These are phyloP conservation scores for Avahi laniger DNA, from an alignment of 2,797 vertebrate genomes.

Conservation along the genomic window DNA sequence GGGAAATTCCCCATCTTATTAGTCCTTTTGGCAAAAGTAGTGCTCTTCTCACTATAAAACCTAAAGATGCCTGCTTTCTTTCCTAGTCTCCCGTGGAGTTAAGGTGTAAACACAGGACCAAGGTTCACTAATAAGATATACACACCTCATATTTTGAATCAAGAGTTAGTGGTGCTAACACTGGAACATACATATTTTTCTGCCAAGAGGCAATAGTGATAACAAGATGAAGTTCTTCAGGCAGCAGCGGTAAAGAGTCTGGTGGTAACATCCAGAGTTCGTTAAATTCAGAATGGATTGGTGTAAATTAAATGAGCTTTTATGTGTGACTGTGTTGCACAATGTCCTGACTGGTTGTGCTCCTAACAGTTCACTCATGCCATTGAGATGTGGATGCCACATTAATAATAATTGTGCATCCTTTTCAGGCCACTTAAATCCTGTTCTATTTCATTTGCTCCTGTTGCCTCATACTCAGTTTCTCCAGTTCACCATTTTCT, in stretches of 20 bases:
- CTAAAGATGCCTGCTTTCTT: background rate
- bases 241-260: background rate
- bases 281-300: background rate
- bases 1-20: background rate
- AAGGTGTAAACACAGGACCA: background rate
- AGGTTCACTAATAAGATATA: background rate
- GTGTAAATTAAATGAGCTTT: background rate
- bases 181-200: background rate
- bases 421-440: background rate
- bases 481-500: background rate
- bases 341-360: background rate
- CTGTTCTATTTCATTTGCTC: slow-evolving; percentile 30
- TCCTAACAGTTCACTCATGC: background rate
- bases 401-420: background rate
- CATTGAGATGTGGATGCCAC: background rate
- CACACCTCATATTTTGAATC: background rate
- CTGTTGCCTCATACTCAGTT: background rate
- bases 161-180: background rate
- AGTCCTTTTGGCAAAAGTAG: background rate
- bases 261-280: background rate
- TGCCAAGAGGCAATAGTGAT: background rate
- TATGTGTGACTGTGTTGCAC: background rate
- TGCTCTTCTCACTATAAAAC: background rate
- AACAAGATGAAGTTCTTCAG: background rate
- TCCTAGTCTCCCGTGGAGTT: background rate